Conservation (phyloP, 2,888 invertebrate species). For the Lymantria monacha region DNA sequence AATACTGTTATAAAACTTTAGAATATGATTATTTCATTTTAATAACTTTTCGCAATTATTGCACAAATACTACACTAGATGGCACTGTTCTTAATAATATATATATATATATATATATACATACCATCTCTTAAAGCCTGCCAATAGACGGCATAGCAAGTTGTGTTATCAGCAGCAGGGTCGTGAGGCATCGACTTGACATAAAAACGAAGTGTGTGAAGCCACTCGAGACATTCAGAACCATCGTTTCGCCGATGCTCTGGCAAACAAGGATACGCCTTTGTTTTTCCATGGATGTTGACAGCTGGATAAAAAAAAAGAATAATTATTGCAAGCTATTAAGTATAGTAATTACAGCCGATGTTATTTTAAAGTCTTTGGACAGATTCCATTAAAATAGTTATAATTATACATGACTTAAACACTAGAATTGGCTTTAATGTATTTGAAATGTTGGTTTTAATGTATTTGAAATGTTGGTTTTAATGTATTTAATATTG, state of each 20-base stretch:
- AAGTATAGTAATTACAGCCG: neutral
- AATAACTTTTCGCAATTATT: too few species aligned
- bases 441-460: too few species aligned
- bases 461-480: too few species aligned
- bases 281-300: constrained; percentile 82
- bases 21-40: too few species aligned
- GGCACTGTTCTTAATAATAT: neutral
- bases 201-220: constrained; percentile 87
- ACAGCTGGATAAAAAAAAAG: constrained; percentile 63
- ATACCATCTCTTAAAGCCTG: constrained; percentile 84
- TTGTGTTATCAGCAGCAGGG: constrained; percentile 82
- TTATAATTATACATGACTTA: too few species aligned
- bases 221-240: constrained; percentile 92
- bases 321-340: neutral
- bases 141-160: constrained; percentile 95
- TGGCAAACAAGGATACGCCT: constrained; percentile 87
- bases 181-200: constrained; percentile 81
- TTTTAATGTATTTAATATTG: too few species aligned
- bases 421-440: too few species aligned
- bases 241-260: constrained; percentile 82
- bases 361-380: too few species aligned
- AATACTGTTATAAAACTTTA: too few species aligned
- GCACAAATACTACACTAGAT: neutral
- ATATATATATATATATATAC: neutral
- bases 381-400: too few species aligned